phyloP scores from a whole-genome alignment of 2,113 vertebrate species.

The Bos taurus region ARS-UCD2.0 NC_037328.1:52034501-52035000 shows the following conservation, averaged over 20 bases:
- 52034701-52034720: slow-evolving; percentile 11
- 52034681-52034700: slow-evolving; percentile 9
- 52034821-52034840: not conserved
- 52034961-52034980: not conserved
- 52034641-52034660: not conserved
- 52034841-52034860: not conserved
- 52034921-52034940: not conserved
- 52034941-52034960: not conserved
- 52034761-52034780: not conserved
- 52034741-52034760: not conserved
- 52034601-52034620: not conserved
- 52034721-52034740: not conserved
- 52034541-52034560: not conserved
- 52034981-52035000: not conserved
- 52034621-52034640: not conserved
- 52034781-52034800: not conserved
- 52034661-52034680: slow-evolving; percentile 2
- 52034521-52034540: slow-evolving; percentile 27
- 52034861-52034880: not conserved
- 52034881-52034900: not conserved
- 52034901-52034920: not conserved
- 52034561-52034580: not conserved
- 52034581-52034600: not conserved
- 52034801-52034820: not conserved
- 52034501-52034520: not conserved